These are phyloP conservation scores for Anolis carolinensis DNA, from an alignment of 2,113 vertebrate genomes.

Conservation along the genomic window DNA sequence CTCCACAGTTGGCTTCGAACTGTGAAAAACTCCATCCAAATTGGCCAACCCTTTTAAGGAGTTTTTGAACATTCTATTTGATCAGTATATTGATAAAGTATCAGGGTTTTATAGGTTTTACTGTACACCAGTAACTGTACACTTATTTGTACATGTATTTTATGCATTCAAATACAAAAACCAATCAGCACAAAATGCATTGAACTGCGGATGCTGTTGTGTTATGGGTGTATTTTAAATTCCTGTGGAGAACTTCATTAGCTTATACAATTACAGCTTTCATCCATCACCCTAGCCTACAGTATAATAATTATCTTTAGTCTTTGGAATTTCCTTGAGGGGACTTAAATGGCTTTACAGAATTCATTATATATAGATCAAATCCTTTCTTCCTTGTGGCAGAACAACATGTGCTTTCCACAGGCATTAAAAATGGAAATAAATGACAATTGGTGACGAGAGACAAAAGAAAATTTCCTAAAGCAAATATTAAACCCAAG, in stretches of 20 bases:
- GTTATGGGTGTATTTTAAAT: not conserved
- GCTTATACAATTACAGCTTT: not conserved
- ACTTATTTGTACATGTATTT: not conserved
- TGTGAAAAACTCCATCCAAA: too few relatives aligned
- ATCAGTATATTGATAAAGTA: too few relatives aligned
- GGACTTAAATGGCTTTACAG: constrained; percentile 2
- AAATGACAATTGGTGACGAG: not conserved
- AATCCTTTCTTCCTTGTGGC: not conserved
- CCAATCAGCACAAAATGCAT: too few relatives aligned
- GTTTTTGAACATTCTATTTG: too few relatives aligned
- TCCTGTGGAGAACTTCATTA: not conserved
- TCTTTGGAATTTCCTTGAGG: constrained; percentile 2
- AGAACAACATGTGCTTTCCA: not conserved
- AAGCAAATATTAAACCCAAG: constrained; percentile 25
- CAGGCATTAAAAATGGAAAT: not conserved
- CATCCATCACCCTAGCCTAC: not conserved
- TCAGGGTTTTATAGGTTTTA: not conserved
- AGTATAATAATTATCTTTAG: not conserved
- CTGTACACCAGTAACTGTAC: not conserved
- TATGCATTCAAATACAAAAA: not conserved
- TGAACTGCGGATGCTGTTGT: not conserved
- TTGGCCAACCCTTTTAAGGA: too few relatives aligned
- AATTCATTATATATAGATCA: constrained; percentile 1
- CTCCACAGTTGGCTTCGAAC: too few relatives aligned
- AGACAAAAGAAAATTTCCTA: constrained; percentile 31